Evolutionary conservation across 2,888 invertebrate genomes (phyloP), one percentile per base, ranked within the genome.

Genomic region (Diarsia brunnea): DNA sequence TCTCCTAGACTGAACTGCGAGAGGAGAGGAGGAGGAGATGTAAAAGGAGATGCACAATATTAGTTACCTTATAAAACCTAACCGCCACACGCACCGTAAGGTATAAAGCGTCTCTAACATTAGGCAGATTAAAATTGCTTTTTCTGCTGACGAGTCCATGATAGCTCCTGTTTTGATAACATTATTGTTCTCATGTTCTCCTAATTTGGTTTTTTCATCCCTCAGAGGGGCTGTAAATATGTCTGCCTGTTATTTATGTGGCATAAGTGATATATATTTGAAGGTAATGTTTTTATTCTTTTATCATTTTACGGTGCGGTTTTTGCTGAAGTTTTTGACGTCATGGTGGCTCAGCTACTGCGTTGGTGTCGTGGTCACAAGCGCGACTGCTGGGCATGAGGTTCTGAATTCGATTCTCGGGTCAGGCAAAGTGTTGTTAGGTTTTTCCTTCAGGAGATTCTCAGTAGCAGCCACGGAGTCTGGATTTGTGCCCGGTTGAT

Each of bases 81-180:
- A 38, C 21, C 4, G 1, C 10, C 21, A 31, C 65, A 27, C 8
- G 84, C 66, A 38, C 58, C 27, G 31, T 60, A 2, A 60, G 4
- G n/a, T 88, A 0, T 84, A 84, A 87, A 84, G 0, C 0, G 0
- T 19, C 3, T 12, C 45, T 12, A 81, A 90, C 94, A 94, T 94
- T 94, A 94, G 90, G 91, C 86, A 92, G 94, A 94, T 94, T 94
- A 94, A 94, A 94, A 94, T 93, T 92, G 93, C 91, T 92, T 89
- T 89, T 94, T 91, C 90, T 88, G 94, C 94, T 94, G 94, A 94
- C 93, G 89, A 89, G 87, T 87, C 85, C 88, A 88, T 90, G 90
- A 92, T 91, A 89, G 78, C 84, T 84, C 66, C 69, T 82, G 82
- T 91, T 90, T 90, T 91, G 91, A 92, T 92, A 91, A 88, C 89